Percentiles rank a stretch among this genome's conserved stretches.
Conservation (phyloP, 2,888 invertebrate genomes). For the Apodemia mormo region DNA sequence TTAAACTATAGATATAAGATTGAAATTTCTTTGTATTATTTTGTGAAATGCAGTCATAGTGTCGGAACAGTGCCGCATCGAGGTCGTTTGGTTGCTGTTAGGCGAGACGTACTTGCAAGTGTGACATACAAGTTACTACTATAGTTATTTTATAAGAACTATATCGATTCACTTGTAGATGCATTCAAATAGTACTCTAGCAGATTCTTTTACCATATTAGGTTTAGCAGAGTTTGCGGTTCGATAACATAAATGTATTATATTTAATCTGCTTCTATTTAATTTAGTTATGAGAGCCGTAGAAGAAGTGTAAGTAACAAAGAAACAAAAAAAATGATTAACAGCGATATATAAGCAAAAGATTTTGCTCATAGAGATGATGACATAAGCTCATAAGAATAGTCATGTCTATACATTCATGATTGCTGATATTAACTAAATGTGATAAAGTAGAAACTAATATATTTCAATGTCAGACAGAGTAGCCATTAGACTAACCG, state of each 20-base stretch:
- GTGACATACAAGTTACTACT: constrained; percentile 17
- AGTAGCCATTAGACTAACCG: too few species aligned
- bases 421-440: too few species aligned
- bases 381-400: too few species aligned
- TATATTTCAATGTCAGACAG: too few species aligned
- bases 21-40: background rate
- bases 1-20: constrained; percentile 2
- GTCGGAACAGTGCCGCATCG: constrained; percentile 47
- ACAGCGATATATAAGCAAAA: too few species aligned
- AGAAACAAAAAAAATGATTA: too few species aligned
- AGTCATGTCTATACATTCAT: too few species aligned
- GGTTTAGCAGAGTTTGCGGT: background rate
- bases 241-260: background rate
- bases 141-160: constrained; percentile 15
- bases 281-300: too few species aligned
- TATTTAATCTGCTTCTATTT: too few species aligned
- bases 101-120: constrained; percentile 9
- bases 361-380: too few species aligned
- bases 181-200: background rate
- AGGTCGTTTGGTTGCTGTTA: constrained; percentile 26
- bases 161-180: background rate
- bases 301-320: too few species aligned
- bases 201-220: background rate
- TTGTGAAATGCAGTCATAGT: constrained; percentile 22
- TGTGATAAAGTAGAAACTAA: too few species aligned